Base-by-base conservation (phyloP, 2,888 invertebrate species). In the Lysandra bellargus region DNA sequence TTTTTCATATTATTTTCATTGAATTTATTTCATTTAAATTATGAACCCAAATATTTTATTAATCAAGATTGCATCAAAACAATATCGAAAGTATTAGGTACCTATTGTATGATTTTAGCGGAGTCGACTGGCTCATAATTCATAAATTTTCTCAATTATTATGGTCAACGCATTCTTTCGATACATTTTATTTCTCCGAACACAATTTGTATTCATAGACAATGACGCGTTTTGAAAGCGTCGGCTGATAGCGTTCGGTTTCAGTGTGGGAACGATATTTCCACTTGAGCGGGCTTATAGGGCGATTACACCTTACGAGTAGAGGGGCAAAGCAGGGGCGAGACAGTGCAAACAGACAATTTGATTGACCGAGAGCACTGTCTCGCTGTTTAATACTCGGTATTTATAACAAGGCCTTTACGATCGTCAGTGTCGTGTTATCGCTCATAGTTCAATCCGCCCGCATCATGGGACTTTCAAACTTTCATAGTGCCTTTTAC, bases 251-350 rank as follows among this genome's bases (percentile, higher is more conserved):
- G 86, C 90, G 84, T 90, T 89, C 87, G 83, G 87, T 91, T 90
- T 88, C 90, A 88, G 85, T 86, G 84, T 91, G 91, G 87, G 91
- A 91, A 90, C 88, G 82, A 83, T 79, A 82, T 79, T 88, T 88
- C 87, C 87, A 87, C 87, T 87, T 84, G 86, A 88, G 83, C 84
- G 85, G 83, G 79, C 84, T 81, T 49, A 44, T 49, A 44, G 9
- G 49, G 49, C 49, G 9, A 49, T 2, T 49, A 49, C 49, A 49
- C 49, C 9, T 12, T 2, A 9, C 49, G 49, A 49, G 49, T 49
- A 49, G 9, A 49, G 49, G 0, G 49, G 9, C 49, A 12, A 49
- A 1, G 49, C 49, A 49, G 49, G 2, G 49, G 12, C 49, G 49
- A 49, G 49, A 12, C 49, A 49, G 49, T 2, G 49, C 49, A 49